phyloP scores from a whole-genome alignment of 2,797 vertebrate species.

The Sternotherus odoratus region DNA sequence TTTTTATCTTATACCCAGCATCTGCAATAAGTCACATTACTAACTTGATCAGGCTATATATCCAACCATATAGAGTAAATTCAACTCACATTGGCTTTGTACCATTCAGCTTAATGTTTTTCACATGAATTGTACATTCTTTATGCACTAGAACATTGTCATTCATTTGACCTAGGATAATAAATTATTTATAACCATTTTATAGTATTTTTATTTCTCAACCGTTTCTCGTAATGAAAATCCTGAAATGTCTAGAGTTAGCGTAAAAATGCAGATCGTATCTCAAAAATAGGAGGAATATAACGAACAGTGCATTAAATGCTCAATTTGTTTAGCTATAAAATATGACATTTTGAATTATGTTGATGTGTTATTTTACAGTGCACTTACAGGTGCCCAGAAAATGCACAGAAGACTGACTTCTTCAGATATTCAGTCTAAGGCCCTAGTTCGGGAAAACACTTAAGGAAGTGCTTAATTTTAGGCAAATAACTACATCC shows the following conservation, averaged over 20 bases:
- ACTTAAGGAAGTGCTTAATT: neutral
- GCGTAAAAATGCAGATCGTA: neutral
- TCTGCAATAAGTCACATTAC: neutral
- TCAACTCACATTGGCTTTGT: neutral
- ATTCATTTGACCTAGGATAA: neutral
- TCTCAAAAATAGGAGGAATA: neutral
- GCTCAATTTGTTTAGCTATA: neutral
- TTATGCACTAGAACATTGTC: neutral
- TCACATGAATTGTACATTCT: neutral
- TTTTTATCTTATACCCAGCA: constrained; percentile 9
- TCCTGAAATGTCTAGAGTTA: neutral
- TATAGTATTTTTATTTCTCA: neutral
- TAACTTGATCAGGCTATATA: neutral
- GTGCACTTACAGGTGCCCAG: neutral
- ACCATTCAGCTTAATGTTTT: neutral
- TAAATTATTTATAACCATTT: neutral
- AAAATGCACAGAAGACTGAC: neutral
- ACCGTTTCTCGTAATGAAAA: neutral
- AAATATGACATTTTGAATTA: neutral
- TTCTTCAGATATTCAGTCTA: neutral
- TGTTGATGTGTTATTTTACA: neutral
- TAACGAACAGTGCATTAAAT: neutral
- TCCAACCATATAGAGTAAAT: neutral
- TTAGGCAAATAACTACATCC: neutral
- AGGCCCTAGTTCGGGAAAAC: neutral